Base-by-base conservation (phyloP, 1,140 invertebrate species). In the Brachionus sp. region DNA sequence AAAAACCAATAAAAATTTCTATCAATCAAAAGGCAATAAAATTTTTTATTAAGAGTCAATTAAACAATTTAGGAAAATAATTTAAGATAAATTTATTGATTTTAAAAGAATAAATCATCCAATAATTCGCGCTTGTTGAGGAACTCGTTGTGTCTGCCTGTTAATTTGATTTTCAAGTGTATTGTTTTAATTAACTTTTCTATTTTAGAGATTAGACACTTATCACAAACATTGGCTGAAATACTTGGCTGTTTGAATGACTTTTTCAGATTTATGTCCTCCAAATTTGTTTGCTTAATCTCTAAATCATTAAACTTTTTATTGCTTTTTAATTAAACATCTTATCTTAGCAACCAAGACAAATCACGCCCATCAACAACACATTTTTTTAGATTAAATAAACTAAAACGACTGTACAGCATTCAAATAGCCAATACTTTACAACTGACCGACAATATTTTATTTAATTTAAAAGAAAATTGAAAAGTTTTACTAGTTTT, bases 21-120 rank as follows among this genome's bases (percentile, higher is more conserved):
- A 70, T 70, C 66, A 70, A 70, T 70, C 66, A 70, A 70, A 70
- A 70, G 19, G 66, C 66, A 70, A 70, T 70, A 70, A 70, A 70
- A 70, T n/a, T 66, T 66, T 33, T 66, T 66, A 66, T 66, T 66
- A 66, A 66, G 64, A 66, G 64, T 66, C 64, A 66, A 66, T 70
- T 37, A 37, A 70, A 70, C 33, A 37, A 70, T 70, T 66, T 66
- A 37, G 37, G 35, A 39, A 70, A 39, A 37, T 39, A 70, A 70
- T 70, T 70, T 19, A 70, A 70, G 66, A 70, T 70, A 70, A 70
- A 39, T 70, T 70, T 70, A 70, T 70, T 70, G 66, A 70, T 70
- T 70, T 70, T 70, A 57, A 57, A 23, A 19, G 16, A 57, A 57
- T 57, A 57, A 57, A 57, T 57, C 50, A 57, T 57, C 50, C 2